phyloP scores from a whole-genome alignment of 2,797 vertebrate species.

The Lycodopsis pacificus region DNA sequence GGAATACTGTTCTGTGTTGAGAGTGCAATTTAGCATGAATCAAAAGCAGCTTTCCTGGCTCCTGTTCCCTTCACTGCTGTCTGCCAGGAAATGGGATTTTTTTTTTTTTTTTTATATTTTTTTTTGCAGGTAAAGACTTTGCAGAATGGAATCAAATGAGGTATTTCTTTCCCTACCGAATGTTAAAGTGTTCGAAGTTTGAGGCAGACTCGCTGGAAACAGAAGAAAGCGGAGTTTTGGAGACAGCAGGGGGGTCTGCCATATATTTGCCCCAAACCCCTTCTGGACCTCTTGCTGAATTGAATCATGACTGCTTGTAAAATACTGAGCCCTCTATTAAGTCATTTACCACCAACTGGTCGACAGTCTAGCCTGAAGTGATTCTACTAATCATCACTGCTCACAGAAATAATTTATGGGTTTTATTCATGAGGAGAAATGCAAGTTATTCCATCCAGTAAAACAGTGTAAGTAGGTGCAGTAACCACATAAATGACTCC shows the following conservation, averaged over 20 bases:
- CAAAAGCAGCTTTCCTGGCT: slow-evolving; percentile 86
- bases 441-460: slow-evolving; percentile 67
- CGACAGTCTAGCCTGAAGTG: slow-evolving; percentile 61
- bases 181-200: slow-evolving; percentile 75
- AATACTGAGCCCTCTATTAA: slow-evolving; percentile 76
- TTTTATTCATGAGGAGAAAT: slow-evolving; percentile 71
- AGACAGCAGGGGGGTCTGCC: slow-evolving; percentile 66
- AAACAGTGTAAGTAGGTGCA: slow-evolving; percentile 52
- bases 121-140: slow-evolving; percentile 82
- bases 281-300: slow-evolving; percentile 70
- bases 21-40: slow-evolving; percentile 84
- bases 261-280: slow-evolving; percentile 67
- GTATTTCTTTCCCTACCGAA: slow-evolving; percentile 80
- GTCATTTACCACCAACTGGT: slow-evolving; percentile 74
- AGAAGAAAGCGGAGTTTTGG: slow-evolving; percentile 70
- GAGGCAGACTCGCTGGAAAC: slow-evolving; percentile 73
- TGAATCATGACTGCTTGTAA: slow-evolving; percentile 76
- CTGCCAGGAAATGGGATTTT: slow-evolving; percentile 84
- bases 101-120: slow-evolving; percentile 66
- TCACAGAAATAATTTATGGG: slow-evolving; percentile 65
- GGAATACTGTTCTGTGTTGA: slow-evolving; percentile 80
- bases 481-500: slow-evolving; percentile 49
- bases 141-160: slow-evolving; percentile 84
- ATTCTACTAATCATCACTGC: slow-evolving; percentile 73
- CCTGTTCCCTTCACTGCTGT: slow-evolving; percentile 57